Percentiles rank a stretch among this genome's conserved stretches.
Conservation (phyloP, 2,113 vertebrate species). For the Diphyllodes magnificus region DNA sequence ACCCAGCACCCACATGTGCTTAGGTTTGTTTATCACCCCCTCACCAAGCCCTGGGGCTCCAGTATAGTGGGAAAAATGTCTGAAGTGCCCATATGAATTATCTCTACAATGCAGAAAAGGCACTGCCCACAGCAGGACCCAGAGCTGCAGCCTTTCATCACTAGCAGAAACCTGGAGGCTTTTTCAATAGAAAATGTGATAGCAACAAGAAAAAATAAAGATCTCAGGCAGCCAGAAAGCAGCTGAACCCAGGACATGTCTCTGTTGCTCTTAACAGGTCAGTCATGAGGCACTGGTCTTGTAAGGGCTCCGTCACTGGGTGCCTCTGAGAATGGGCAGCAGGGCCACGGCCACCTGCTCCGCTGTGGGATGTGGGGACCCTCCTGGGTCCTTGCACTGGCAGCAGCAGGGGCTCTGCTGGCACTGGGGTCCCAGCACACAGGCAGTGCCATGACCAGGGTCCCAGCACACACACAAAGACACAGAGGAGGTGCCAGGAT, state of each 20-base stretch:
- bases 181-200: neutral
- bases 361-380: fast-evolving
- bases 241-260: neutral
- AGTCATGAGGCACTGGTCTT: neutral
- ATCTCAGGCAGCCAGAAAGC: neutral
- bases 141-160: neutral
- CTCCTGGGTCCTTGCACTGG: fast-evolving
- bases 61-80: neutral
- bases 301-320: neutral
- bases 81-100: neutral
- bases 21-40: neutral
- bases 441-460: neutral
- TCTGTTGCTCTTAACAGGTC: neutral
- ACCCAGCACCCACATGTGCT: neutral
- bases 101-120: neutral
- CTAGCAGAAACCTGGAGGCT: neutral
- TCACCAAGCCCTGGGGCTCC: neutral
- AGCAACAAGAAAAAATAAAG: neutral
- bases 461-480: neutral
- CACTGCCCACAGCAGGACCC: neutral
- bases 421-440: neutral
- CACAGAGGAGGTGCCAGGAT: neutral
- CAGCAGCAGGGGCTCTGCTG: neutral
- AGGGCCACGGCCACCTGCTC: neutral
- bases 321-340: neutral